Percentiles rank a stretch among this genome's conserved stretches.
Evolutionary conservation across 2,888 invertebrate genomes (phyloP).

Genomic region (Leptinotarsa tumamoca): DNA sequence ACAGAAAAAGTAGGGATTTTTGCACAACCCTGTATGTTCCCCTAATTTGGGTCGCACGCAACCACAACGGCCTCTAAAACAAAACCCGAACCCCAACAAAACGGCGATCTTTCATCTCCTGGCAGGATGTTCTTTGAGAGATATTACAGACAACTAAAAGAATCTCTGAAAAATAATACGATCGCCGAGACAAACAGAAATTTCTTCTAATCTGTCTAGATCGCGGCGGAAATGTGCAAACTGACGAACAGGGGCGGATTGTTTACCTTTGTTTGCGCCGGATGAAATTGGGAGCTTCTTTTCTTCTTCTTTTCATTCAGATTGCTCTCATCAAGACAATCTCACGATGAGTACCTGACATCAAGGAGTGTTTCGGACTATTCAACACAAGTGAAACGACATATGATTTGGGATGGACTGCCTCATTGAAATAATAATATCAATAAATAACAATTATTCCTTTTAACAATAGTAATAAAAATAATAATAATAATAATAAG

Average conservation of each 20-base stretch:
- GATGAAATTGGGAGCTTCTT: conserved; percentile 52
- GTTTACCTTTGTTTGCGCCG: conserved; percentile 51
- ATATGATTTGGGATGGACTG: not conserved
- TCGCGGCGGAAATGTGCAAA: conserved; percentile 46
- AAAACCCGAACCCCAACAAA: conserved; percentile 19
- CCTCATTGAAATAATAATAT: not conserved
- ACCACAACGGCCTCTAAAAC: conserved; percentile 20
- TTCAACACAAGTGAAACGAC: not conserved
- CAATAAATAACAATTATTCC: no score
- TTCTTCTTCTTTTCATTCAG: conserved; percentile 38
- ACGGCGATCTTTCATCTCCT: conserved; percentile 12
- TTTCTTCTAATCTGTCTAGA: conserved; percentile 45
- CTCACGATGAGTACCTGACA: conserved; percentile 17
- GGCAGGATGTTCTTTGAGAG: conserved; percentile 48
- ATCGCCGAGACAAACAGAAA: conserved; percentile 42
- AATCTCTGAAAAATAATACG: conserved; percentile 50
- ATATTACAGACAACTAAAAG: conserved; percentile 47
- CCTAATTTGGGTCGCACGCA: conserved; percentile 23
- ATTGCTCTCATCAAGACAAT: conserved; percentile 34
- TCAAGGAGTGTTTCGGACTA: not conserved
- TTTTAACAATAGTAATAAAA: no score
- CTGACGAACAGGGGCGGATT: conserved; percentile 44
- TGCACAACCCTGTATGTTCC: not conserved
- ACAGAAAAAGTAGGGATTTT: not conserved
- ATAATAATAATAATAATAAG: no score